A percentile compares a stretch with the other conserved stretches of the same genome.
Conservation (phyloP, 92 coral and sea anemone species). For the Porites rus region DNA sequence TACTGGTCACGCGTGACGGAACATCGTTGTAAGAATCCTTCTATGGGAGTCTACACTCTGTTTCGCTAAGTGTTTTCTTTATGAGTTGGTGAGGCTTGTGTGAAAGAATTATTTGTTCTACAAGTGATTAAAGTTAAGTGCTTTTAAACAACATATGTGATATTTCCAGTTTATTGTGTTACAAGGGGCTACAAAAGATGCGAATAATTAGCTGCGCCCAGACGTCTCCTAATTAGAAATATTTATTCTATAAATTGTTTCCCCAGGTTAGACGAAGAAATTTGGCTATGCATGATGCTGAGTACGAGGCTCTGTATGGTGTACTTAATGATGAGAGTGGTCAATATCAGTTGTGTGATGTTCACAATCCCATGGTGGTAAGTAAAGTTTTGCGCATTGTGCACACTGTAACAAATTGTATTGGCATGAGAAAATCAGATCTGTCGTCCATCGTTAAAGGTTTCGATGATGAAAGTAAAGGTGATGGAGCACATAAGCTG, state of each 20-base stretch:
- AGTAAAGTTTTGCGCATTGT: neutral
- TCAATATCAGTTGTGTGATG: slow-evolving; percentile 23
- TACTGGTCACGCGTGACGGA: no score
- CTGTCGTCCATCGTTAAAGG: slow-evolving; percentile 15
- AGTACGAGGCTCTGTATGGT: neutral
- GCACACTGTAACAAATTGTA: neutral
- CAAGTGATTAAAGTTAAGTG: no score
- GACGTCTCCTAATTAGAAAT: no score
- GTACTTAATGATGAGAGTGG: slow-evolving; percentile 2
- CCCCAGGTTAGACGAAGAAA: neutral
- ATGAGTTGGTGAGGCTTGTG: no score
- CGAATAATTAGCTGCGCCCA: no score
- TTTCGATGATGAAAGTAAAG: slow-evolving; percentile 17
- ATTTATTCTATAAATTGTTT: no score
- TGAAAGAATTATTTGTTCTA: no score
- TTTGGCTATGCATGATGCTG: neutral
- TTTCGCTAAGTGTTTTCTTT: no score
- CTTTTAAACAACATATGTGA: no score
- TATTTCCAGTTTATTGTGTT: neutral
- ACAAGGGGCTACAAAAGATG: no score
- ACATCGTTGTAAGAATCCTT: no score
- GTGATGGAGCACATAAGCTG: slow-evolving; percentile 9
- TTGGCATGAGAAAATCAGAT: neutral
- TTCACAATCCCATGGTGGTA: slow-evolving; percentile 24
- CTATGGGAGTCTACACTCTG: no score